Percentiles rank a stretch among this genome's conserved stretches.
phyloP scores from a whole-genome alignment of 2,888 invertebrate species.

The Drymonia ruficornis region DNA sequence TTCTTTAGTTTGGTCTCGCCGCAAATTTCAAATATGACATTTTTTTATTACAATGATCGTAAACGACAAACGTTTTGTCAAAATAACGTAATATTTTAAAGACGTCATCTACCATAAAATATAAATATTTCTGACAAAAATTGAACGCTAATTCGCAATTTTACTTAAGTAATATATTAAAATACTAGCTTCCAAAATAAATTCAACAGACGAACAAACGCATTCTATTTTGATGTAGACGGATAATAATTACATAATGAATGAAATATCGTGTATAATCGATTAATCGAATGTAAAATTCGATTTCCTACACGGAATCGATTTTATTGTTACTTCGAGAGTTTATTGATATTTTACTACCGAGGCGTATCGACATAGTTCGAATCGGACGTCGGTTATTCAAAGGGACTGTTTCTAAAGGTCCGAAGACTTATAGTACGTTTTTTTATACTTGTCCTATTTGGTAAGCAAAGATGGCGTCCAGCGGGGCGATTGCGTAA shows the following conservation, averaged over 20 bases:
- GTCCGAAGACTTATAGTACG: background rate
- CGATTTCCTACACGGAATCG: conserved; percentile 30
- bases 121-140: no score
- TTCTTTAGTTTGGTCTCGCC: no score
- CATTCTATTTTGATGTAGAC: conserved; percentile 6
- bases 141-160: no score
- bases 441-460: no score
- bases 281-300: conserved; percentile 29
- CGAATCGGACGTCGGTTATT: background rate
- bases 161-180: no score
- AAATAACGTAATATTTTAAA: no score
- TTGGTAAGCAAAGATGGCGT: no score
- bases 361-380: conserved; percentile 20
- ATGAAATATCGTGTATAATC: conserved; percentile 30
- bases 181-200: background rate
- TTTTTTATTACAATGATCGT: no score
- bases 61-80: no score
- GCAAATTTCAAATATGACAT: no score
- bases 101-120: no score
- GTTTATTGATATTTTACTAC: conserved; percentile 27
- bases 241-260: conserved; percentile 26
- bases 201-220: conserved; percentile 15
- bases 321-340: conserved; percentile 31
- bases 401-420: background rate
- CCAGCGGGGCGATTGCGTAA: no score